Evolutionary conservation across 2,113 vertebrate genomes (phyloP), one percentile per base, ranked within the genome.

Genomic region (Gopherus evgoodei): DNA sequence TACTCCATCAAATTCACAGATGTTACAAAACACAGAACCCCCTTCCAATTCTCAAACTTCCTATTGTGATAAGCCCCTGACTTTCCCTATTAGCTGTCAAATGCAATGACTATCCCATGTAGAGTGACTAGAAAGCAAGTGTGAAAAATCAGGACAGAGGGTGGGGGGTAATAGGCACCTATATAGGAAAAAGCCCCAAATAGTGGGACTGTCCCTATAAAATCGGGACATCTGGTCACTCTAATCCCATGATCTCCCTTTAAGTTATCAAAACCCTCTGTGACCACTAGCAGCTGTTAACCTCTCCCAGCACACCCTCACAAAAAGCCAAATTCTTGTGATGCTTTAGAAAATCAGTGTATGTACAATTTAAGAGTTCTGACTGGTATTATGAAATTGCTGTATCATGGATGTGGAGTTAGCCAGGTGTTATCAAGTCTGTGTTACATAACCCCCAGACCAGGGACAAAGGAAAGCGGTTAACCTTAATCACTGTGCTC

Each of bases 271-370:
- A 6, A 53, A 49, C 31, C 11, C 47, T 81, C 14, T 27, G 42
- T 0, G 1, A 19, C 53, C 83, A 87, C 65, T 93, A 87, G 57
- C 76, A 92, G 81, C 59, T 86, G 59, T 8, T 95, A 90, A 94
- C 79, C 81, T 69, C 57, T 91, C 65, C 22, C 0, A 0, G 82
- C 78, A 90, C n/a, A 35, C 29, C 57, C 29, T 38, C 62, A 91
- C 24, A 35, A 81, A 94, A 6, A 75, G 78, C 47, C 0, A 24
- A 95, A 88, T 11, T 91, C 38, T 80, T 27, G 19, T 72, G 65
- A 72, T 21, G 65, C 38, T 72, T n/a, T 72, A 38, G 65, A n/a
- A n/a, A 69, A 69, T 69, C 65, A 2, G 2, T n/a, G 35, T 72
- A 72, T 38, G 65, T 72, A 38, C 35, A 72, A 72, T 72, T 16